Base-by-base conservation (phyloP, 30 jellyfish, hydroid and myxozoan genomes). In the Catostylus mosaicus region DNA sequence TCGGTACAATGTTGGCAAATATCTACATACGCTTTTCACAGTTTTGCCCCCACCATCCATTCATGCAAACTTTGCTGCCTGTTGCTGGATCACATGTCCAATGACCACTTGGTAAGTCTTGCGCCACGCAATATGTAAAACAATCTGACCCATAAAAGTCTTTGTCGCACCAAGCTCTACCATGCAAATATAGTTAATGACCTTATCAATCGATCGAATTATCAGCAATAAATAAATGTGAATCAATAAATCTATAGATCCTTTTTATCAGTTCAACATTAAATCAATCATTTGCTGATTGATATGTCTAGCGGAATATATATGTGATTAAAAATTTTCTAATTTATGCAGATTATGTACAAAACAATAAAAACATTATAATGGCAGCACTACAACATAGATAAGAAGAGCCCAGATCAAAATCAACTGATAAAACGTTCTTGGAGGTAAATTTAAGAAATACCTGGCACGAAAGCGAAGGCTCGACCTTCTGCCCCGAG, bases 21-120 rank as follows among this genome's bases (percentile, higher is more conserved):
- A n/a, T n/a, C n/a, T n/a, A 83, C 95, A 3, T 71, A 89, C 97
- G 93, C 26, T 50, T 23, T 40, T 89, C 78, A 61, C 97, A 89
- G 56, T 77, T 68, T 52, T 66, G 52, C 11, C 97, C 97, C 45
- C 67, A 64, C 97, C 97, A 89, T n/a, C 97, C 97, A 6, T 24
- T 72, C 46, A 27, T 50, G 73, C 97, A 89, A 43, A 61, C 78
- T 82, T 89, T 89, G 36, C 84, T 69, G 19, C 97, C 97, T 14
- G 97, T 80, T 24, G 75, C 84, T 35, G 74, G 75, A 38, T 89
- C 94, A 36, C 97, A 89, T 1, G 86, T 72, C 63, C 59, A 89
- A 75, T 89, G 91, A 7, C 97, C 94, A 24, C 56, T 18, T 7
- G 75, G 35, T 54, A 66, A 89, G 32, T 79, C 77, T 64, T 65